Conservation (phyloP, 2,113 vertebrate species). For the Rhagologus leucostigma region DNA sequence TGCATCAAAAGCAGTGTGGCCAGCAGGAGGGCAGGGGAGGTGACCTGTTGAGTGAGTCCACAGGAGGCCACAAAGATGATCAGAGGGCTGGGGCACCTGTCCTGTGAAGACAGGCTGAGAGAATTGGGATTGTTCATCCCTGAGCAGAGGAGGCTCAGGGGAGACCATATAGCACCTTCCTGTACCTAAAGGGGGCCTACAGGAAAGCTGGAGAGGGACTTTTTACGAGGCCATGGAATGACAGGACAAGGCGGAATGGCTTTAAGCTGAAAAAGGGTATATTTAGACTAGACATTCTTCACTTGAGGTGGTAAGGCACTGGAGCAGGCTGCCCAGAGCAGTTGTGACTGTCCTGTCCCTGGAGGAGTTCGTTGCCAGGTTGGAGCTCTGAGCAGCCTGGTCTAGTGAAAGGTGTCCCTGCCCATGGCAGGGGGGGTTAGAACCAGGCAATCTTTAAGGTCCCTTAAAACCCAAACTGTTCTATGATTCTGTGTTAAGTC, state of each 20-base stretch:
- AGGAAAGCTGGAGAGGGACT: neutral
- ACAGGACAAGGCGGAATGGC: rapidly evolving
- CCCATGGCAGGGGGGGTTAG: neutral
- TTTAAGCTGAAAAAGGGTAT: neutral
- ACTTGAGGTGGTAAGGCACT: neutral
- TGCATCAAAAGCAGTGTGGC: neutral
- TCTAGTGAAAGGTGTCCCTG: too few relatives aligned
- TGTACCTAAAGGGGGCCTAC: too few relatives aligned
- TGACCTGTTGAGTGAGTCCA: neutral
- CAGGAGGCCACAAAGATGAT: neutral
- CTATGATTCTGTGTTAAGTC: neutral
- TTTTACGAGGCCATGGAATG: neutral
- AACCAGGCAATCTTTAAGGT: neutral
- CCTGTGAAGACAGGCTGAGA: too few relatives aligned
- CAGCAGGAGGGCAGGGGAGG: neutral
- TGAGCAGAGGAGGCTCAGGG: neutral
- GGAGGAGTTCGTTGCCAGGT: neutral
- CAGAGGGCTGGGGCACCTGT: neutral
- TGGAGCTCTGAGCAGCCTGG: neutral
- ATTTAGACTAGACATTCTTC: neutral
- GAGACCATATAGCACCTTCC: neutral
- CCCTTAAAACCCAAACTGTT: neutral
- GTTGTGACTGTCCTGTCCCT: neutral
- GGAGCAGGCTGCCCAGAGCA: neutral
- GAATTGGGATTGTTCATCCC: neutral